Evolutionary conservation across 2,797 vertebrate species (phyloP), one percentile per base, ranked within the genome.

Genomic region (Enteromius treurensis): DNA sequence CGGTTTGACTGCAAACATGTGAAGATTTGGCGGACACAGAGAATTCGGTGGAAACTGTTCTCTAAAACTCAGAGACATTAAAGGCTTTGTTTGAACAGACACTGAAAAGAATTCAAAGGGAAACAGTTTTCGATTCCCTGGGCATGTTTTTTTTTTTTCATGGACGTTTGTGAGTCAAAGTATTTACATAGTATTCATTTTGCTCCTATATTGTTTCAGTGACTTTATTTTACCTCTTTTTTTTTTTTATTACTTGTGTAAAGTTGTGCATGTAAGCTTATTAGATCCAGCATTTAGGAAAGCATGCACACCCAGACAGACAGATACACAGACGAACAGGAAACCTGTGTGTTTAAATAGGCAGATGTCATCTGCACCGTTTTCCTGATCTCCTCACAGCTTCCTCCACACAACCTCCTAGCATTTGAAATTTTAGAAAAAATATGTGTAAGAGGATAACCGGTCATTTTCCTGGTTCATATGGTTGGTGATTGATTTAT

Each of bases 321-420:
- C 55, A 78, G 15, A 32, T 76, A 65, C 60, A 78, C 47, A 78
- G 21, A 32, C 79, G 49, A 51, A 81, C 86, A 85, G 88, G 88
- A 88, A 88, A 77, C 60, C 53, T 68, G 73, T 83, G 42, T 79
- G 80, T 17, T 70, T 47, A 26, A 29, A 42, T 76, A 77, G 49
- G 76, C 88, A 89, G 88, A 75, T 89, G 86, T 83, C 78, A 83
- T 77, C 75, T 82, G 65, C 53, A 34, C 70, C 80, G 86, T 83
- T 88, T 85, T 88, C 84, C 87, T 81, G 70, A 77, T 37, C 37
- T 55, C 58, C 65, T 82, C 85, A 21, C 64, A 71, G 83, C 65
- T 75, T 89, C 85, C 88, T 87, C 84, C 26, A 81, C 51, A 73
- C 34, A 26, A 47, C 67, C 80, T 53, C 85, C 60, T 75, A 84